Conservation (phyloP, 2,113 vertebrate genomes). For the Notothenia rossii region DNA sequence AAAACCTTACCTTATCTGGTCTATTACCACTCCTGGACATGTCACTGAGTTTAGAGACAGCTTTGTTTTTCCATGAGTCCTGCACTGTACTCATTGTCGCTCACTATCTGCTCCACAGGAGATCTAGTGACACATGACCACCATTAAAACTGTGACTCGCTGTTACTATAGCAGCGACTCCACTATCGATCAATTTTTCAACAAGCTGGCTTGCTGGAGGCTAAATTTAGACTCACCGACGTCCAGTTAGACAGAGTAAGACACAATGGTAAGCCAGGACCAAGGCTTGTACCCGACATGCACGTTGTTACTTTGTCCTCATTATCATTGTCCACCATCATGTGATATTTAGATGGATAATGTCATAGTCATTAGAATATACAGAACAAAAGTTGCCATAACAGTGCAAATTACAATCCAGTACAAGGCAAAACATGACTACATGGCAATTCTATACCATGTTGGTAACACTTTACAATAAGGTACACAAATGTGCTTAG, state of each 20-base stretch:
- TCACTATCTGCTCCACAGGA: constrained; percentile 39
- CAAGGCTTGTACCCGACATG: not conserved
- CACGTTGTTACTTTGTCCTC: constrained; percentile 2
- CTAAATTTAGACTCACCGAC: constrained; percentile 63
- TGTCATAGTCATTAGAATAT: not conserved
- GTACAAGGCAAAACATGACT: not conserved
- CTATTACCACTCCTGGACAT: constrained; percentile 46
- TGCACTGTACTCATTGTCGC: constrained; percentile 15
- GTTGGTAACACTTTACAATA: too few relatives aligned
- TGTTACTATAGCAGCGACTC: constrained; percentile 78
- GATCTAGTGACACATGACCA: constrained; percentile 70
- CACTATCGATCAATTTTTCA: constrained; percentile 75
- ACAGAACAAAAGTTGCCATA: not conserved
- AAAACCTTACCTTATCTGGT: constrained; percentile 70
- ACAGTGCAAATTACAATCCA: not conserved
- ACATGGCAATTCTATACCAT: not conserved
- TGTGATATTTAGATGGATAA: constrained; percentile 15
- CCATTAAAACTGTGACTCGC: constrained; percentile 50
- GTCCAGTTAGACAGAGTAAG: constrained; percentile 42
- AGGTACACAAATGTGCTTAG: too few relatives aligned
- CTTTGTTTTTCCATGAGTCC: constrained; percentile 58
- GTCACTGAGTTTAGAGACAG: constrained; percentile 33
- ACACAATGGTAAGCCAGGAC: constrained; percentile 29
- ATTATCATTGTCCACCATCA: not conserved
- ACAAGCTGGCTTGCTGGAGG: constrained; percentile 51